Evolutionary conservation across 1,140 invertebrate species (phyloP), one percentile per base, ranked within the genome.

Genomic region (Saccostrea glomerata): DNA sequence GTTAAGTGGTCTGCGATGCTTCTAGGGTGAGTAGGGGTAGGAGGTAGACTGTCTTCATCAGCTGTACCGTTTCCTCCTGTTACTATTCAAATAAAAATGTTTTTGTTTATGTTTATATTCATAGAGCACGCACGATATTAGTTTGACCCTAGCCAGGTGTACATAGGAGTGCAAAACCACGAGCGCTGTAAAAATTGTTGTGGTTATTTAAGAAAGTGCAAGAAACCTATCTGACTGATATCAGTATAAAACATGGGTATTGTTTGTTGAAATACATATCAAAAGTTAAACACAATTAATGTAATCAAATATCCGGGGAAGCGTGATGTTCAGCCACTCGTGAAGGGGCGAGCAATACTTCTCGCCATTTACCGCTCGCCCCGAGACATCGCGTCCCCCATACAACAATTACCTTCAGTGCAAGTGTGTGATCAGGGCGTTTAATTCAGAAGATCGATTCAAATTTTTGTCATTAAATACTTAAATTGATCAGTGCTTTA

Each of bases 11-110:
- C 93, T 40, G 92, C 89, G 40, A 93, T 90, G 82, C 90, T 93
- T 58, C 90, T 87, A 25, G 90, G 90, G 82, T 91, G 92, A 36
- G 88, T 90, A 25, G 93, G 91, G 15, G 93, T 93, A 17, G 93
- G 92, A 23, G 94, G 93, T 36, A 92, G 86, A 90, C 93, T 93
- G 86, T 94, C 93, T 17, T 94, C 93, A 85, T 93, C 92, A 85
- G 90, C 90, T 85, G 84, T 63, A 2, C 70, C 70, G 70, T 73
- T 85, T 25, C 84, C 84, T 17, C 58, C 84, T 11, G 47, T 85
- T 5, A 56, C 54, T 56, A 23, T 47, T 47, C 30, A 63, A 84
- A 60, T 54, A 25, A 17, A 83, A 83, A 73, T 13, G 25, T n/a
- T 13, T 30, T 58, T 58, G 56, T 12, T 13, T 73, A 12, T 73